A percentile compares a stretch with the other conserved stretches of the same genome.
These are phyloP conservation scores for Dichetophora obliterata DNA, from an alignment of 2,888 invertebrate genomes.

Conservation along the genomic window DNA sequence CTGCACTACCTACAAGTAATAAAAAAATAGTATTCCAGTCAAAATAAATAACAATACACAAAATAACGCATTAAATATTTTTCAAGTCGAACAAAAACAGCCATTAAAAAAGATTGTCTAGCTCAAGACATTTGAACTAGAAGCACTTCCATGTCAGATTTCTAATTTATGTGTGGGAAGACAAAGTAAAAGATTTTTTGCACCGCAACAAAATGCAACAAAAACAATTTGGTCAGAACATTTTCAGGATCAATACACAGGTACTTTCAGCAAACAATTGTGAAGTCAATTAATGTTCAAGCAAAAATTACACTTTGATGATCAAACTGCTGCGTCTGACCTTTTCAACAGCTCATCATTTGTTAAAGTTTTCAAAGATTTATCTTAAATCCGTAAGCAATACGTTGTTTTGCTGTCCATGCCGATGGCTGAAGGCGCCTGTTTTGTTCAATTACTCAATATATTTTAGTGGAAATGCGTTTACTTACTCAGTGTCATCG, in stretches of 20 bases:
- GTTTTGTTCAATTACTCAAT: not conserved
- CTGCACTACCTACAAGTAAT: constrained; percentile 33
- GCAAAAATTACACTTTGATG: not conserved
- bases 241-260: not conserved
- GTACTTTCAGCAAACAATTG: not conserved
- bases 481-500: constrained; percentile 20
- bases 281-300: not conserved
- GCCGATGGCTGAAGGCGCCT: not conserved
- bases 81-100: constrained; percentile 7
- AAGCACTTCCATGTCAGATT: constrained; percentile 45
- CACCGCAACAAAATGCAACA: not conserved
- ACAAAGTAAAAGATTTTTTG: not conserved
- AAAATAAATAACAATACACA: constrained; percentile 35
- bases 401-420: not conserved
- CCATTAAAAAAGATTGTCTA: not conserved
- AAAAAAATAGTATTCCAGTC: constrained; percentile 44
- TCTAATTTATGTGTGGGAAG: constrained; percentile 46
- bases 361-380: not conserved
- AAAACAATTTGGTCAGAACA: not conserved
- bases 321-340: too few relatives aligned
- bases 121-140: constrained; percentile 41
- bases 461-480: not conserved
- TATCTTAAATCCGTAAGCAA: not conserved
- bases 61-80: not conserved
- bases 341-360: constrained; percentile 13